Evolutionary conservation across 1,140 invertebrate species (phyloP).

Genomic region (Halictus rubicundus): DNA sequence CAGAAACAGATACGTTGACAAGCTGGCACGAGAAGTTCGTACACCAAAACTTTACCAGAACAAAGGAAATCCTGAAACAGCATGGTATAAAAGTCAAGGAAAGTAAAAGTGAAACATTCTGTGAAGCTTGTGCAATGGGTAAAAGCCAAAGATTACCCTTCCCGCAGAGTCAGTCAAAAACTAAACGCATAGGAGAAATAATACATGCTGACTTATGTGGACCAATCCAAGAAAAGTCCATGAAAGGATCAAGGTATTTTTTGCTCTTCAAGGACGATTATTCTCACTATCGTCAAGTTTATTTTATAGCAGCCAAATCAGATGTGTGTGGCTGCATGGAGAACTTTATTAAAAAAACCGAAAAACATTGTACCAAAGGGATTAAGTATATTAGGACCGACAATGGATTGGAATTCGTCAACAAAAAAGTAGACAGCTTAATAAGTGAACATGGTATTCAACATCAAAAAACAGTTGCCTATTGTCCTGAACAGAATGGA

Average conservation of each 20-base stretch:
- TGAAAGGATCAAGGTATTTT: slow-evolving; percentile 70
- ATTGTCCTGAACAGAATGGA: slow-evolving; percentile 80
- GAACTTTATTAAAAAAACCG: slow-evolving; percentile 69
- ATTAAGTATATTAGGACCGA: slow-evolving; percentile 75
- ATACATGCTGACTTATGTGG: slow-evolving; percentile 71
- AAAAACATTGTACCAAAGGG: slow-evolving; percentile 67
- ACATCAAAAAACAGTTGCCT: slow-evolving; percentile 72
- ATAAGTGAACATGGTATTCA: slow-evolving; percentile 63
- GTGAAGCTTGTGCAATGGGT: slow-evolving; percentile 71
- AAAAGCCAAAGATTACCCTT: slow-evolving; percentile 72
- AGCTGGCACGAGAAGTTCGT: slow-evolving; percentile 73
- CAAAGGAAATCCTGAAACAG: slow-evolving; percentile 61
- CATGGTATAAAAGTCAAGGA: slow-evolving; percentile 57
- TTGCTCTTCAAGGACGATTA: slow-evolving; percentile 76
- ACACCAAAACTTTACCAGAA: slow-evolving; percentile 69
- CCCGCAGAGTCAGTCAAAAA: slow-evolving; percentile 51
- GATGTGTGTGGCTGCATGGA: slow-evolving; percentile 70
- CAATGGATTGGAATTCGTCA: slow-evolving; percentile 76
- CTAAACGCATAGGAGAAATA: slow-evolving; percentile 64
- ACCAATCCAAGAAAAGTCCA: slow-evolving; percentile 65
- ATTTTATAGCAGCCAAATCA: slow-evolving; percentile 75
- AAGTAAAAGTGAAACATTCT: slow-evolving; percentile 39
- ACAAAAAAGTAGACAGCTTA: slow-evolving; percentile 68
- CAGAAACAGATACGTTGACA: slow-evolving; percentile 35
- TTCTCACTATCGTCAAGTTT: slow-evolving; percentile 68